Evolutionary conservation across 37 sponge, comb jelly and placozoan species (phyloP).

Genomic region (Spongia lamella): DNA sequence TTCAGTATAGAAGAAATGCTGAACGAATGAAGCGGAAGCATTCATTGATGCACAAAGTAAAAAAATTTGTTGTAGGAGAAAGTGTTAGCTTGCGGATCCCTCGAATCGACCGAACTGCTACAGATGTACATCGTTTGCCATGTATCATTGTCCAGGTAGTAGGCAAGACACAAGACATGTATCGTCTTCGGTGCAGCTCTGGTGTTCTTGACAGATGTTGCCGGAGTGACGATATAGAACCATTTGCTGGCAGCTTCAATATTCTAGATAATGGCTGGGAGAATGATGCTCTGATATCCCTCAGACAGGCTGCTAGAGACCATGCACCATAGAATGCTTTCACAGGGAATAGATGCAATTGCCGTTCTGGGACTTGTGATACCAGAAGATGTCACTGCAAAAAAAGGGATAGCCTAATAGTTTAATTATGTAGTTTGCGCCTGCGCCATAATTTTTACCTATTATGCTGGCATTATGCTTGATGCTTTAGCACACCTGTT

Average conservation of each 20-base stretch:
- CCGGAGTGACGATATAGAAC: background rate
- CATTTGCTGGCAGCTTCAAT: conserved; percentile 8
- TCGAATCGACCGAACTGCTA: conserved; percentile 22
- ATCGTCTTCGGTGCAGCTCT: background rate
- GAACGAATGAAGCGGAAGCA: conserved; percentile 20
- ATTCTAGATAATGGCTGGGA: conserved; percentile 17
- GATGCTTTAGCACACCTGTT: too few relatives aligned
- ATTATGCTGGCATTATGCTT: too few relatives aligned
- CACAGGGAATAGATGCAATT: conserved; percentile 10
- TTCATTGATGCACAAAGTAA: background rate
- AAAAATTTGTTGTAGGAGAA: conserved; percentile 19
- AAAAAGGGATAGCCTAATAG: too few relatives aligned
- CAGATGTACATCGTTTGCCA: conserved; percentile 24
- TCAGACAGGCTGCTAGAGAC: background rate
- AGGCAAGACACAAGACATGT: conserved; percentile 10
- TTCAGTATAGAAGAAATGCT: conserved; percentile 1
- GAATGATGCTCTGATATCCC: conserved; percentile 11
- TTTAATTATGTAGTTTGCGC: too few relatives aligned
- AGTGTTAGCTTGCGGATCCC: conserved; percentile 17
- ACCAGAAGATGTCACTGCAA: conserved; percentile 1
- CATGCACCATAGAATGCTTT: conserved; percentile 12
- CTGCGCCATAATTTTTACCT: too few relatives aligned
- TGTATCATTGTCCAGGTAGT: conserved; percentile 17
- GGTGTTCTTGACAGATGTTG: conserved; percentile 7
- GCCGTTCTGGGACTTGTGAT: background rate